phyloP scores from a whole-genome alignment of 2,888 invertebrate species.

The Hirtodrosophila alboralis region DNA sequence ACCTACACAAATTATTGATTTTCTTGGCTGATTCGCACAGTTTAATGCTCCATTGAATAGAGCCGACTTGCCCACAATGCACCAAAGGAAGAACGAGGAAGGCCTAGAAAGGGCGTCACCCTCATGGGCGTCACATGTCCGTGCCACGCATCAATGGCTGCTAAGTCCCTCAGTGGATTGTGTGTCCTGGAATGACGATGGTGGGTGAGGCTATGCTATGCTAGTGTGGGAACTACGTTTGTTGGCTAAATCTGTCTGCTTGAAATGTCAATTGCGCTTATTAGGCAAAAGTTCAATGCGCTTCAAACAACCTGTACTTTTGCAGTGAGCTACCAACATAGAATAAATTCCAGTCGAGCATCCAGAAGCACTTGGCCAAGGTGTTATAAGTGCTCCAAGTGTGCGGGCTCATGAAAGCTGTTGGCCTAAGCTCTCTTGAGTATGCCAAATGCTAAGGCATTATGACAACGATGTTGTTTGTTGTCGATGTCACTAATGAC shows the following conservation, averaged over 20 bases:
- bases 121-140: constrained; percentile 44
- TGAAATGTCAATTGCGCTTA: constrained; percentile 72
- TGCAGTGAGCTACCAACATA: constrained; percentile 5
- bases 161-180: constrained; percentile 23
- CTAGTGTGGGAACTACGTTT: constrained; percentile 26
- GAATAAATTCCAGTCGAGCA: constrained; percentile 22
- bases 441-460: constrained; percentile 10
- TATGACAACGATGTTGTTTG: constrained; percentile 19
- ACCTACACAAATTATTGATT: constrained; percentile 55
- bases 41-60: constrained; percentile 61
- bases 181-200: constrained; percentile 2
- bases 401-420: background rate
- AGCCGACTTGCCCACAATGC: constrained; percentile 6
- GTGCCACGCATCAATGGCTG: constrained; percentile 47
- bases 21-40: constrained; percentile 55
- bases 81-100: background rate
- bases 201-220: constrained; percentile 1
- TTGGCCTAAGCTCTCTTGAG: constrained; percentile 19
- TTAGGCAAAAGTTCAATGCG: constrained; percentile 70
- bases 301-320: constrained; percentile 26
- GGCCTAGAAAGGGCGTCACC: background rate
- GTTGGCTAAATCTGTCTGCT: constrained; percentile 36
- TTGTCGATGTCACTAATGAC: constrained; percentile 21
- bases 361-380: constrained; percentile 16
- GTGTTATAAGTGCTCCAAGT: constrained; percentile 28